Evolutionary conservation across 2,888 invertebrate genomes (phyloP).

Genomic region (Lasioglossum leucozonium): DNA sequence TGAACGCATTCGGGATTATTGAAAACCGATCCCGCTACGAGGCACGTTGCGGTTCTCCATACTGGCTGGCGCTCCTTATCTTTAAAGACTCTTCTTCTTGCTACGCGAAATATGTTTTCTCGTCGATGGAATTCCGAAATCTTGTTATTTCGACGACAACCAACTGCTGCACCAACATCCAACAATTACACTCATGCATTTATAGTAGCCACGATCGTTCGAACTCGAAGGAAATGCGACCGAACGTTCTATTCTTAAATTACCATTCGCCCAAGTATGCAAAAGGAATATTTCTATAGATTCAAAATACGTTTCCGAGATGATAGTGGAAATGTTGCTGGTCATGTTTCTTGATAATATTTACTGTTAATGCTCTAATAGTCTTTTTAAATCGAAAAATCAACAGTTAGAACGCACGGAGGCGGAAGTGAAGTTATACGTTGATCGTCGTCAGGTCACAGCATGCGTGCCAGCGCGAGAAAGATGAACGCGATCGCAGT

Average conservation of each 20-base stretch:
- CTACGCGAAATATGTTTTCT: not conserved
- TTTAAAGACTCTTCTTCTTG: not conserved
- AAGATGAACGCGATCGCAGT: not conserved
- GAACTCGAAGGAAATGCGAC: not conserved
- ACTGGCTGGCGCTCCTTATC: not conserved
- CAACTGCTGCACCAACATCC: not conserved
- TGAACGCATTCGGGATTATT: constrained; percentile 25
- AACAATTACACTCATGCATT: not conserved
- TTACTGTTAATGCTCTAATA: not conserved
- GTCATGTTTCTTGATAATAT: no score
- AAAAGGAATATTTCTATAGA: not conserved
- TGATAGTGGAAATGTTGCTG: not conserved
- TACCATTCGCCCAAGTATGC: not conserved
- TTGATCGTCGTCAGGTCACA: not conserved
- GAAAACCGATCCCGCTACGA: constrained; percentile 36
- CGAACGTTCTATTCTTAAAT: not conserved
- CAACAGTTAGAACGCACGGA: not conserved
- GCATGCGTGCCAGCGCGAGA: constrained; percentile 11
- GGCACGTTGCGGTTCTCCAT: not conserved
- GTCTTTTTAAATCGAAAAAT: not conserved
- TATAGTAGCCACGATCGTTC: not conserved
- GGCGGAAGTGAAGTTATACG: not conserved
- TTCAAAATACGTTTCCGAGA: not conserved
- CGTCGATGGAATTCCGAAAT: not conserved
- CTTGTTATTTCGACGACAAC: not conserved